phyloP scores from a whole-genome alignment of 1,140 invertebrate genomes.

The Zaprionus africanus region DNA sequence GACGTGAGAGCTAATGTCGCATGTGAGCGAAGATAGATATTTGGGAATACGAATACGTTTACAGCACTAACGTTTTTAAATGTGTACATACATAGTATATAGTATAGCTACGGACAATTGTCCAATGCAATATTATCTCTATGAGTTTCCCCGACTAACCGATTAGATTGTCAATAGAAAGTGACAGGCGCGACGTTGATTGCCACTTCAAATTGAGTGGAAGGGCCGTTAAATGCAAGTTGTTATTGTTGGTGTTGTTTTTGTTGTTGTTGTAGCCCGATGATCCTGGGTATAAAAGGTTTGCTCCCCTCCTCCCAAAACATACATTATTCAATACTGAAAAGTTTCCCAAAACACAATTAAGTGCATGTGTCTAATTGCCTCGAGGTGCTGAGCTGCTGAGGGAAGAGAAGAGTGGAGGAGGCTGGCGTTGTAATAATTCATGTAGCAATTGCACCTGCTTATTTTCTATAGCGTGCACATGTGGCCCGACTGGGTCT shows the following conservation, averaged over 20 bases:
- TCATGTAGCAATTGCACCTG: slow-evolving; percentile 61
- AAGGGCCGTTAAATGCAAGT: slow-evolving; percentile 10
- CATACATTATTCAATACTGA: slow-evolving; percentile 1
- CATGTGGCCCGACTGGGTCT: slow-evolving; percentile 12
- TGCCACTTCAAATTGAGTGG: slow-evolving; percentile 32
- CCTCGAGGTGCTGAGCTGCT: neutral
- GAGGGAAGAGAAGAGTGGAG: neutral
- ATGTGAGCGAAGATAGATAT: neutral
- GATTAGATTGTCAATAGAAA: slow-evolving; percentile 51
- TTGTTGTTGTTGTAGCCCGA: neutral
- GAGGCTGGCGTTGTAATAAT: slow-evolving; percentile 54
- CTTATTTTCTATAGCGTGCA: slow-evolving; percentile 48
- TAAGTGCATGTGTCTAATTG: slow-evolving; percentile 62
- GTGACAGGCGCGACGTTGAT: slow-evolving; percentile 38
- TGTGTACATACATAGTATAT: neutral
- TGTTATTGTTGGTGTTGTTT: neutral
- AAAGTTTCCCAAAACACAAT: slow-evolving; percentile 51
- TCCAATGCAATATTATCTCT: slow-evolving; percentile 8
- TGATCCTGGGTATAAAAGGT: slow-evolving; percentile 4
- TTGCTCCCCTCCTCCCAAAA: neutral
- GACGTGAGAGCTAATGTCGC: slow-evolving; percentile 2
- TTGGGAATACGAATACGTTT: neutral
- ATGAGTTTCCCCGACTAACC: slow-evolving; percentile 13
- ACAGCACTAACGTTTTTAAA: neutral
- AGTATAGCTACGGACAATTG: neutral